Evolutionary conservation across 1,140 invertebrate species (phyloP), one percentile per base, ranked within the genome.

Genomic region (Drosophila novamexicana): DNA sequence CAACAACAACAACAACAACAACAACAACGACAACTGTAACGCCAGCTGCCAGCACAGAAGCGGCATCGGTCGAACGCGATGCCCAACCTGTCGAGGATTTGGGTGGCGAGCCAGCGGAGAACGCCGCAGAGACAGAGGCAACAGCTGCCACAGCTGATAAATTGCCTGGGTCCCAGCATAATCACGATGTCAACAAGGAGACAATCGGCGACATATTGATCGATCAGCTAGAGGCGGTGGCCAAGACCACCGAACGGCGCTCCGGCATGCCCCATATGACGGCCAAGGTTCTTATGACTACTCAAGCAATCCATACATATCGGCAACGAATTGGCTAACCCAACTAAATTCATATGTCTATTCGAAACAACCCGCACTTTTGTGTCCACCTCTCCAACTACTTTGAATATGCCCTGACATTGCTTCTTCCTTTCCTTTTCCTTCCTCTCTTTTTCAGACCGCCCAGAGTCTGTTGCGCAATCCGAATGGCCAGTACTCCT

Each of bases 401-500:
- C 22, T 29, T 6, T 42, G 9, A 52, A 34, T 12, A 61, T 36
- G 1, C 5, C 2, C 36, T 40, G 22, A 29, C 22, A 29, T 4
- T 4, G 22, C 4, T 29, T 6, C 4, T 45, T 36, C 42, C 0
- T 9, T 0, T 50, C 32, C 45, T 2, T 14, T 10, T 5, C 9
- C 1, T 2, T 16, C 14, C 0, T 63, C 49, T 42, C 42, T 63
- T 10, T 65, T 50, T 69, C 74, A 93, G 92, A 82, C 91, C 16
- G 92, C 91, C 5, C 90, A 92, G 68, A 90, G 78, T 40, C 67
- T 92, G 34, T 63, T 92, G 49, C 80, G 75, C 14, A 91, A 94
- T 78, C 77, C 93, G 0, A 94, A 94, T 53, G 93, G 94, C 1
- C 95, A 95, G 66, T 95, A 95, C 72, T 94, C 95, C 0, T 95